Evolutionary conservation across 2,888 invertebrate genomes (phyloP), one percentile per base, ranked within the genome.

Genomic region (Onthophagus sagittarius): DNA sequence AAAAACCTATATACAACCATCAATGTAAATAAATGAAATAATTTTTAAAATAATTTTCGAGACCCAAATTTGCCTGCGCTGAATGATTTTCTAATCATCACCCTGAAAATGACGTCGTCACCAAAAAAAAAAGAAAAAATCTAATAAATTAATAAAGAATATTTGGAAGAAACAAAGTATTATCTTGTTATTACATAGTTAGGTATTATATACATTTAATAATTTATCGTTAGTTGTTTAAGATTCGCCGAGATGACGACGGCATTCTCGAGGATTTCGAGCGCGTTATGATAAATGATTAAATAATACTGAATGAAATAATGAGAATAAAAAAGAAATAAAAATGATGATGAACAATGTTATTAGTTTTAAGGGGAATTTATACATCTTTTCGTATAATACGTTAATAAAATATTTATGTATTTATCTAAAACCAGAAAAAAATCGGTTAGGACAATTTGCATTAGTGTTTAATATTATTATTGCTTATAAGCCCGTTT

Each of bases 401-500:
- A 83, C 80, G 82, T 84, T 81, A 80, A 79, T 81, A 81, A 81
- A 53, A 79, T 79, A 82, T 82, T 83, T 82, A 83, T 83, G 82
- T 83, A 84, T 81, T 83, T 83, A 84, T 82, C 77, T 79, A 53
- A 53, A 23, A 23, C 23, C 23, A 23, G 23, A 23, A 23, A 23
- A 23, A 79, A 80, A 83, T 84, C 81, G 81, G 81, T 83, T 84
- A 81, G 82, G 39, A 82, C 79, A 67, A 67, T 84, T 84, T 85
- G 84, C 84, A 85, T 85, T 85, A 85, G 84, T 85, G 83, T 85
- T 85, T 80, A 81, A 82, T 83, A 84, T 84, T 83, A 84, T 83
- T 82, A 84, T 84, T 83, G 84, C 85, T 85, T 85, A 82, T 82
- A 83, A 83, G 83, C 84, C 85, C 84, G 83, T 85, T 85, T 86